These are phyloP conservation scores for Agrochola litura DNA, from an alignment of 2,888 invertebrate species.

Conservation along the genomic window DNA sequence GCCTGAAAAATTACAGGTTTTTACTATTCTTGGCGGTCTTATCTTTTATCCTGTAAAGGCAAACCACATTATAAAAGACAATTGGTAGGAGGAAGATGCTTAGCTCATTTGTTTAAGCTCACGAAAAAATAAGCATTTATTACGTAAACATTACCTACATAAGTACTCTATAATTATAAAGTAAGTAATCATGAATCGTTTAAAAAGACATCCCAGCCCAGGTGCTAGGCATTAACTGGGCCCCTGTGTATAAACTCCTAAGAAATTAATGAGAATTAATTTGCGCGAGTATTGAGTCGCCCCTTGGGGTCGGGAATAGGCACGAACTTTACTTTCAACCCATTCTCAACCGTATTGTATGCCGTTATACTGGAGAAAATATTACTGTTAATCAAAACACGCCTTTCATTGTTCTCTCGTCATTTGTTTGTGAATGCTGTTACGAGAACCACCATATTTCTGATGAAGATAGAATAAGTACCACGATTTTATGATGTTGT, in stretches of 20 bases:
- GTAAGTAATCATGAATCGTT: conserved; percentile 47
- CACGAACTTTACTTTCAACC: conserved; percentile 40
- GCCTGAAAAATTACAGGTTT: background rate
- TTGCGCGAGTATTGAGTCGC: conserved; percentile 50
- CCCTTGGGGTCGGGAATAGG: conserved; percentile 40
- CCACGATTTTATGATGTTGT: conserved; percentile 32
- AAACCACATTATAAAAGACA: background rate
- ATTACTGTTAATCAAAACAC: conserved; percentile 62
- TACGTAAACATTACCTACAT: conserved; percentile 1
- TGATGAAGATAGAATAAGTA: conserved; percentile 12
- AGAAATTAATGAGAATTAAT: conserved; percentile 67
- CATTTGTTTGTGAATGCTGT: conserved; percentile 55
- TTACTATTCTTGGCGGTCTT: no score
- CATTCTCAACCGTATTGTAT: conserved; percentile 51
- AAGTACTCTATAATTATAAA: conserved; percentile 11
- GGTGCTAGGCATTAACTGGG: conserved; percentile 48
- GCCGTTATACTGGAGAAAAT: conserved; percentile 40
- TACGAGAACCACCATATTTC: conserved; percentile 23
- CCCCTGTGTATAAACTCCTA: conserved; percentile 56
- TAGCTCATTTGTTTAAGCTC: background rate
- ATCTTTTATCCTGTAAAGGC: no score
- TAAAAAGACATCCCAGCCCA: conserved; percentile 43
- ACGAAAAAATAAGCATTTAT: background rate
- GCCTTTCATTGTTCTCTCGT: conserved; percentile 54
- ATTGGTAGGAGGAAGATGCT: background rate